Evolutionary conservation across 1,140 invertebrate species (phyloP), one percentile per base, ranked within the genome.

Genomic region (Drosophila nigromelanica): DNA sequence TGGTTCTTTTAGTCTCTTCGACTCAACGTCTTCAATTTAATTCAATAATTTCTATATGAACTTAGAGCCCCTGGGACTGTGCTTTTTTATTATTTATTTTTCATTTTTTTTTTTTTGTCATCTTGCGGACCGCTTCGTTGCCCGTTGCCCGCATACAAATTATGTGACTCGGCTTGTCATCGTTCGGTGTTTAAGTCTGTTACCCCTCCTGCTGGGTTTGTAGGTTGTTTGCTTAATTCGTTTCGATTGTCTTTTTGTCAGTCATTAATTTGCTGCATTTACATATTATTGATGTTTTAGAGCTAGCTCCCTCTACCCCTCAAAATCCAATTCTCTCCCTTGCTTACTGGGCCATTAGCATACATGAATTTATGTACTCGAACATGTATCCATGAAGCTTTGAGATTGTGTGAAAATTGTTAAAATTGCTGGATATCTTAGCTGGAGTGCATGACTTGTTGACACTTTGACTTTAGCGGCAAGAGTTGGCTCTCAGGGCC

Each of bases 181-280:
- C 48, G 27, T 27, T 45, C 37, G 18, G 18, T 52, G 50, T 72
- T 47, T 39, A 27, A 33, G 42, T 61, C 33, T 30, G 50, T 35
- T 10, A n/a, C 10, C 51, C 73, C 76, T 70, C 68, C 73, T 72
- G 76, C 62, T 72, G 76, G 45, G 48, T 47, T 80, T 86, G 81
- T 86, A 66, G 82, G 71, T 61, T 83, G 63, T 80, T 72, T 89
- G 78, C 83, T 89, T 89, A 89, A 89, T 89, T 89, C 83, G 83
- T 89, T 89, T 80, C 83, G 83, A 89, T 89, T 89, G 83, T 89
- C 83, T 89, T 89, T 89, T 89, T 89, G 85, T 89, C 85, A 89
- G 85, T 89, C 85, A 89, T 89, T 89, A 89, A 89, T 89, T 89
- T 89, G 85, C 68, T 74, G 77, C 81, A 89, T 89, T 89, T 89